Conservation (phyloP, 2,113 vertebrate species). For the Megaceryle torquata region DNA sequence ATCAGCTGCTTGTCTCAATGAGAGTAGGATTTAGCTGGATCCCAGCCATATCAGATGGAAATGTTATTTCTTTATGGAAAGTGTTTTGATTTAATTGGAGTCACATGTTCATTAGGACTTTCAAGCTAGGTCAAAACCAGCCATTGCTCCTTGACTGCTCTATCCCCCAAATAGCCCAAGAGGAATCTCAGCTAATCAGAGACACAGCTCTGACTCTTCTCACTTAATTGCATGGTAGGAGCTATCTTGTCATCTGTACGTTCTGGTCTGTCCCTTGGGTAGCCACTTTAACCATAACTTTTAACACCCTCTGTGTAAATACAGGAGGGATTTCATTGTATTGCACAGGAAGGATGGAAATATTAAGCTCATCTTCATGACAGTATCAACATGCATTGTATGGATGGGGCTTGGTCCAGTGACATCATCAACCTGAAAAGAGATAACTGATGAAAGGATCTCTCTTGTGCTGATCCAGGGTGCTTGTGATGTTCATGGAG, state of each 20-base stretch:
- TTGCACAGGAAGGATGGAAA: background rate
- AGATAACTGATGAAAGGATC: background rate
- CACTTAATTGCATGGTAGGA: background rate
- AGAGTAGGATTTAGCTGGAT: background rate
- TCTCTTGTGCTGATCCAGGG: background rate
- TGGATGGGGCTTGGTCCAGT: background rate
- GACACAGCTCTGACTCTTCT: background rate
- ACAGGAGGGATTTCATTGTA: background rate
- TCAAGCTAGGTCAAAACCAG: background rate
- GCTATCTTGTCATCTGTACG: background rate
- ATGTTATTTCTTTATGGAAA: background rate
- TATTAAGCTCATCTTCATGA: background rate
- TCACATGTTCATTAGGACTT: background rate
- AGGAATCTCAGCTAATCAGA: background rate
- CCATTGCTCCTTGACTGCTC: background rate
- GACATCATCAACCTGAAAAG: background rate
- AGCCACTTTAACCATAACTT: background rate
- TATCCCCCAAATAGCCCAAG: background rate
- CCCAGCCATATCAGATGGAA: background rate
- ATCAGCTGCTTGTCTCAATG: background rate
- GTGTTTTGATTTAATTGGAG: background rate
- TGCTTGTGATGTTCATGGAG: background rate
- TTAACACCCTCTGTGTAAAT: background rate
- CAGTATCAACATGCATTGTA: background rate
- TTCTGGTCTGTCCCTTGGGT: background rate